phyloP scores from a whole-genome alignment of 2,888 invertebrate species.

The Tenodera sinensis region DNA sequence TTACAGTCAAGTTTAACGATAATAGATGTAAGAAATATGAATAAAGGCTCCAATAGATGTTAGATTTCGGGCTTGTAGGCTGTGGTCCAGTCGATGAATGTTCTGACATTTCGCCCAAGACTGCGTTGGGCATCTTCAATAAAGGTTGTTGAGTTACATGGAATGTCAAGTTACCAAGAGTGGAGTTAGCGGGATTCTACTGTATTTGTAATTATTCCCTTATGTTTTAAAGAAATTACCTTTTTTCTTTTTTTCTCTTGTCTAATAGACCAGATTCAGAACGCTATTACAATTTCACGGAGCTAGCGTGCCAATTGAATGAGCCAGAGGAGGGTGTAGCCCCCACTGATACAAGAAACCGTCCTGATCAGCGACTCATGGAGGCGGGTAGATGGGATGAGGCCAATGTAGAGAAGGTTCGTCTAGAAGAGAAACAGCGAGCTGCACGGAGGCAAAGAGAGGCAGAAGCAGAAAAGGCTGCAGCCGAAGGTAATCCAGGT shows the following conservation, averaged over 20 bases:
- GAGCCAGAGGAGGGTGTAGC: slow-evolving; percentile 89
- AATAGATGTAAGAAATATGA: too few relatives aligned
- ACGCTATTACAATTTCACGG: slow-evolving; percentile 89
- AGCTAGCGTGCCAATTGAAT: slow-evolving; percentile 93
- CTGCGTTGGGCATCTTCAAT: too few relatives aligned
- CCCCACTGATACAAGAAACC: slow-evolving; percentile 86
- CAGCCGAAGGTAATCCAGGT: slow-evolving; percentile 43
- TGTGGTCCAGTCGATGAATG: too few relatives aligned
- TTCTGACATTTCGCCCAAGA: too few relatives aligned
- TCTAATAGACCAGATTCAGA: slow-evolving; percentile 49
- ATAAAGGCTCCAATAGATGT: too few relatives aligned
- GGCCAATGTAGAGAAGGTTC: slow-evolving; percentile 80
- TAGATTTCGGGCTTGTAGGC: too few relatives aligned
- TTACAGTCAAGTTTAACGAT: too few relatives aligned
- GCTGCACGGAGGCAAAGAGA: slow-evolving; percentile 73
- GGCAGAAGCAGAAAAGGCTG: slow-evolving; percentile 65
- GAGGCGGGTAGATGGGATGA: slow-evolving; percentile 90
- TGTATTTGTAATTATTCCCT: background rate
- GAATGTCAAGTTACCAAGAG: too few relatives aligned
- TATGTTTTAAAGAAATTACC: background rate
- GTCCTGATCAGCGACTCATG: slow-evolving; percentile 98
- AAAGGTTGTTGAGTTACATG: too few relatives aligned
- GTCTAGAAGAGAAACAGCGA: slow-evolving; percentile 94
- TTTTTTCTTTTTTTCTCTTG: background rate
- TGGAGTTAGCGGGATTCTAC: too few relatives aligned